Evolutionary conservation across 2,797 vertebrate genomes (phyloP).

Genomic region (Podarcis siculus): DNA sequence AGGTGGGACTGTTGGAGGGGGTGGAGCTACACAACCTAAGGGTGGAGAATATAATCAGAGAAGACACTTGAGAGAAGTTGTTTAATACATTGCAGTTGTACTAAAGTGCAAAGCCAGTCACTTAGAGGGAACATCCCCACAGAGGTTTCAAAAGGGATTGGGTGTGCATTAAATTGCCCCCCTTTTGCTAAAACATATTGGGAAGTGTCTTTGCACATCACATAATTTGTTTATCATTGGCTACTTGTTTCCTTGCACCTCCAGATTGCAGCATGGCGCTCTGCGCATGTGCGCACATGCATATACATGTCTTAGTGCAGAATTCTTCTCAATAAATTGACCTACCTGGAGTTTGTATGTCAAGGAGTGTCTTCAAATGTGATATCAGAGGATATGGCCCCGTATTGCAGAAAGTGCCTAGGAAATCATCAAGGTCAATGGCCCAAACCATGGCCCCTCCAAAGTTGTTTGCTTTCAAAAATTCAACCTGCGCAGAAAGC

Average conservation of each 20-base stretch:
- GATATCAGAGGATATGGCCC: slow-evolving; percentile 73
- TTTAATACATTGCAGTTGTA: not conserved
- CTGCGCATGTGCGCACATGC: too few species aligned
- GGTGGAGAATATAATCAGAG: not conserved
- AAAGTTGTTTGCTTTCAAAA: slow-evolving; percentile 76
- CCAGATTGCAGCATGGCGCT: too few species aligned
- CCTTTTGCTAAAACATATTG: not conserved
- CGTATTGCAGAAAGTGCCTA: slow-evolving; percentile 75
- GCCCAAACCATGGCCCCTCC: slow-evolving; percentile 80
- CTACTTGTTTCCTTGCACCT: too few species aligned
- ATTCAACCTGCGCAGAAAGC: slow-evolving; percentile 63
- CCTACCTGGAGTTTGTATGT: slow-evolving; percentile 55
- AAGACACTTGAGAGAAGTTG: not conserved
- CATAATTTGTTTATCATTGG: too few species aligned
- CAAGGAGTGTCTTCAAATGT: slow-evolving; percentile 44
- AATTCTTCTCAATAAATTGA: not conserved
- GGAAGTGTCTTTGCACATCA: not conserved
- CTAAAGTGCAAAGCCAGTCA: not conserved
- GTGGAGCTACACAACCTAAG: not conserved
- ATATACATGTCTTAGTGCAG: not conserved
- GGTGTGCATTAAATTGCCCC: not conserved
- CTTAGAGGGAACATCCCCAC: not conserved
- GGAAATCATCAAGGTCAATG: slow-evolving; percentile 79
- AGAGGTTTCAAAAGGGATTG: not conserved
- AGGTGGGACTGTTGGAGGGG: slow-evolving; percentile 17